Percentiles rank a stretch among this genome's conserved stretches.
phyloP scores from a whole-genome alignment of 2,888 invertebrate species.

The Andricus curvator region DNA sequence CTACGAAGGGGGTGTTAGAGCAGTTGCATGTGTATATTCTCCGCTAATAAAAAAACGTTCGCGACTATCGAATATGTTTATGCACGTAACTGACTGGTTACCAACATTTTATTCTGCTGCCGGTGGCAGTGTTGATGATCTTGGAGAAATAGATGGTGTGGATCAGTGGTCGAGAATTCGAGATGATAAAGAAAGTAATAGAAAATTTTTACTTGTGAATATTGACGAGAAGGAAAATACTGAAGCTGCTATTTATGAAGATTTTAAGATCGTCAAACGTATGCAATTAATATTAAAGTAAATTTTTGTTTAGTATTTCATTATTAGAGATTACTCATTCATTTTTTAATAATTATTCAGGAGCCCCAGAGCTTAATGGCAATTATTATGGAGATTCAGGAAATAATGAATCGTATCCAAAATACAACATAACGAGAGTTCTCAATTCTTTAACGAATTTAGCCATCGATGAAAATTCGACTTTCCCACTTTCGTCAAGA shows the following conservation, averaged over 20 bases:
- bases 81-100: conserved; percentile 91
- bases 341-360: conserved; percentile 47
- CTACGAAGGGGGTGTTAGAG: conserved; percentile 92
- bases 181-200: conserved; percentile 59
- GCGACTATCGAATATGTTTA: conserved; percentile 82
- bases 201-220: conserved; percentile 85
- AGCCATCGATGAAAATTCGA: conserved; percentile 57
- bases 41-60: conserved; percentile 80
- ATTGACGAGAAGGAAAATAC: conserved; percentile 82
- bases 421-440: conserved; percentile 60
- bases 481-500: neutral
- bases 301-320: neutral
- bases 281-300: conserved; percentile 3
- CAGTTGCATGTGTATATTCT: conserved; percentile 88
- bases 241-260: conserved; percentile 61
- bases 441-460: conserved; percentile 59
- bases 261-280: conserved; percentile 69
- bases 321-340: neutral
- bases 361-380: conserved; percentile 50
- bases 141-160: conserved; percentile 80
- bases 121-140: conserved; percentile 67
- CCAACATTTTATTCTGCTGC: conserved; percentile 83
- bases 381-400: conserved; percentile 65
- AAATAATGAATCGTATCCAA: conserved; percentile 56
- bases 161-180: conserved; percentile 75